Evolutionary conservation across 2,888 invertebrate genomes (phyloP).

Genomic region (Epinotia brunnichana): DNA sequence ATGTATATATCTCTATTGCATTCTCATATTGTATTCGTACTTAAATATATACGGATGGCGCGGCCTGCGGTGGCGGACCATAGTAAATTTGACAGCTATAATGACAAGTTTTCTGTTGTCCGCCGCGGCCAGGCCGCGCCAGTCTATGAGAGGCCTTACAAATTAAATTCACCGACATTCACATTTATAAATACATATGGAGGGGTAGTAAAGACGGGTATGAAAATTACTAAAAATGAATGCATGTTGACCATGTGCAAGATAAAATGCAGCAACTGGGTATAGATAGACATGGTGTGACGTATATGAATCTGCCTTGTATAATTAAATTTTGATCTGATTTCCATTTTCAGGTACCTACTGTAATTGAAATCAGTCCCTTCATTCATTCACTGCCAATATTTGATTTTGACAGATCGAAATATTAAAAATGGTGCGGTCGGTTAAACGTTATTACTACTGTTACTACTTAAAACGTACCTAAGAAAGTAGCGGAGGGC

Average conservation of each 20-base stretch:
- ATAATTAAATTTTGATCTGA: background rate
- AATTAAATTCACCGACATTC: conserved; percentile 1
- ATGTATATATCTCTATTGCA: background rate
- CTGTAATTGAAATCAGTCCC: conserved; percentile 12
- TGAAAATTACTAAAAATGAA: conserved; percentile 2
- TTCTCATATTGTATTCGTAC: background rate
- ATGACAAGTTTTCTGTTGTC: too few species aligned
- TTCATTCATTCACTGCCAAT: conserved; percentile 26
- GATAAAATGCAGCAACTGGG: background rate
- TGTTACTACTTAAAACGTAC: conserved; percentile 81
- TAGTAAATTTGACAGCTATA: too few species aligned
- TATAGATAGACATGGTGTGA: background rate
- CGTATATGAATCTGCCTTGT: background rate
- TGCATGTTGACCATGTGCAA: background rate
- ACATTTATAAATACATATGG: background rate
- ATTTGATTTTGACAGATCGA: background rate
- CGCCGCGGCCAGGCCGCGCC: too few species aligned
- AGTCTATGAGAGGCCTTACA: too few species aligned
- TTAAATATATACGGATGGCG: background rate
- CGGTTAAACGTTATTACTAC: background rate
- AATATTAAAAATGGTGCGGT: background rate
- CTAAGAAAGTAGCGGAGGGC: conserved; percentile 95
- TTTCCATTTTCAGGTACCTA: background rate
- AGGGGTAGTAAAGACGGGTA: background rate
- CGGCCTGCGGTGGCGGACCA: too few species aligned